phyloP scores from a whole-genome alignment of 2,888 invertebrate species.

The Apamea anceps region DNA sequence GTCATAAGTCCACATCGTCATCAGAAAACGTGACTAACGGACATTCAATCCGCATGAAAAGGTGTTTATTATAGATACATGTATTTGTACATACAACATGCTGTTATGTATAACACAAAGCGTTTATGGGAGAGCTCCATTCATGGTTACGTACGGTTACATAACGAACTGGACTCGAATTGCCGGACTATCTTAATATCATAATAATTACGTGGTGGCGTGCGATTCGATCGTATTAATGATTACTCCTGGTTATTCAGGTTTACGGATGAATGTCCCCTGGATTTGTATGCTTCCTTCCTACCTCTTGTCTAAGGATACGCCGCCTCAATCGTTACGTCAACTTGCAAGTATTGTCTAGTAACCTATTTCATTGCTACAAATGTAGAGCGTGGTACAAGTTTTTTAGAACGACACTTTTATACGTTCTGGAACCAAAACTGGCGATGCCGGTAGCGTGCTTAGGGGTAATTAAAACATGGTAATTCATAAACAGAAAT shows the following conservation, averaged over 20 bases:
- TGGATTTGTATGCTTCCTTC: neutral
- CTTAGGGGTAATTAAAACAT: slow-evolving; percentile 10
- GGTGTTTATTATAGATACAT: slow-evolving; percentile 1
- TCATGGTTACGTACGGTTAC: slow-evolving; percentile 58
- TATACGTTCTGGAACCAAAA: neutral
- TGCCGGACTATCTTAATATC: slow-evolving; percentile 47
- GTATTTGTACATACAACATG: slow-evolving; percentile 25
- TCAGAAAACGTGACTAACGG: slow-evolving; percentile 26
- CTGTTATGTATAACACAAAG: slow-evolving; percentile 53
- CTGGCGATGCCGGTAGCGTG: slow-evolving; percentile 5
- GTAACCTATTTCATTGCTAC: neutral
- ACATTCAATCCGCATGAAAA: slow-evolving; percentile 18
- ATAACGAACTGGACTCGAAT: slow-evolving; percentile 51
- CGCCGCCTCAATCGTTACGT: no score
- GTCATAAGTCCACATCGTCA: slow-evolving; percentile 2
- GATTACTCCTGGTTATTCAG: slow-evolving; percentile 20
- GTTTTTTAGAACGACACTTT: neutral
- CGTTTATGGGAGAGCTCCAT: slow-evolving; percentile 57
- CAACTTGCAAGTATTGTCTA: neutral
- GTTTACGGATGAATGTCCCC: slow-evolving; percentile 8
- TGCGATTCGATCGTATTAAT: slow-evolving; percentile 22
- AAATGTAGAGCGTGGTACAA: neutral
- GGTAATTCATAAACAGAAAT: slow-evolving; percentile 14
- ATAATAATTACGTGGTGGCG: slow-evolving; percentile 46
- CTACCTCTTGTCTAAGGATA: neutral